Evolutionary conservation across 2,113 vertebrate species (phyloP).

Genomic region (Choloepus hoffmanni): DNA sequence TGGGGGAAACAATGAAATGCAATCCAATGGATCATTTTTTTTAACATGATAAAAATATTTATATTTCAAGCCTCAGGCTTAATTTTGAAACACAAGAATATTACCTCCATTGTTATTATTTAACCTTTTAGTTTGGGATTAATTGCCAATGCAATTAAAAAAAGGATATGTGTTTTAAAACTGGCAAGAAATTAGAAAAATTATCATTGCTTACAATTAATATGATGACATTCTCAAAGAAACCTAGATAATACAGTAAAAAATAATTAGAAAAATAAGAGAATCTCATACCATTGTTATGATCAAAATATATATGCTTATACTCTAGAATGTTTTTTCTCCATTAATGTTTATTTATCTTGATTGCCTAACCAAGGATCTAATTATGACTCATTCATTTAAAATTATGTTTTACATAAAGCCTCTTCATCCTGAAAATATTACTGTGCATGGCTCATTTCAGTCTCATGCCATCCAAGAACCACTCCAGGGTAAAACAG

Average conservation of each 20-base stretch:
- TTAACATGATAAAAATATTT: not conserved
- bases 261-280: conserved; percentile 34
- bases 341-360: conserved; percentile 85
- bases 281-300: conserved; percentile 37
- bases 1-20: too few relatives aligned
- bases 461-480: conserved; percentile 69
- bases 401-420: conserved; percentile 82
- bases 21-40: not conserved
- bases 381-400: conserved; percentile 85
- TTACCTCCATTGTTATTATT: not conserved
- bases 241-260: not conserved
- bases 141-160: not conserved
- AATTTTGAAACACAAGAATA: not conserved
- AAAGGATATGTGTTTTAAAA: not conserved
- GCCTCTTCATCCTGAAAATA: conserved; percentile 79
- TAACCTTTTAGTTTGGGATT: not conserved
- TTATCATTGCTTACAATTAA: not conserved
- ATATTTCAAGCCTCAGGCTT: not conserved
- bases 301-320: conserved; percentile 81
- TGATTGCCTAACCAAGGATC: conserved; percentile 75
- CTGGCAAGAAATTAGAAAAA: not conserved
- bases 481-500: conserved; percentile 71
- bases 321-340: conserved; percentile 80
- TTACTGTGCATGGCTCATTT: conserved; percentile 78
- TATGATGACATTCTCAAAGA: not conserved